A percentile compares a stretch with the other conserved stretches of the same genome.
These are phyloP conservation scores for Eupsittula cactorum DNA, from an alignment of 2,113 vertebrate species.

Conservation along the genomic window DNA sequence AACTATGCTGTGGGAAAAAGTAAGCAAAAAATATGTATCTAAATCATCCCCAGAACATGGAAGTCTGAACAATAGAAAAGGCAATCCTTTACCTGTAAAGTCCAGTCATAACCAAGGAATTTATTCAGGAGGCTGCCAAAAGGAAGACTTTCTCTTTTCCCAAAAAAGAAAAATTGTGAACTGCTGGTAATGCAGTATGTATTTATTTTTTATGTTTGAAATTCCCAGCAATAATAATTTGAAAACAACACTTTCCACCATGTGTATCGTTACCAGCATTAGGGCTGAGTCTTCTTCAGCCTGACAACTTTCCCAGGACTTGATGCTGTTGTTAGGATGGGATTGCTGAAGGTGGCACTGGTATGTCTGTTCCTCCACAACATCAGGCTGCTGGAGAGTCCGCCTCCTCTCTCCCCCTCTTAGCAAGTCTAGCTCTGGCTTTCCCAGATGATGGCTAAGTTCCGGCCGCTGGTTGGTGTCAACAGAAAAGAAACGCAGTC, in stretches of 20 bases:
- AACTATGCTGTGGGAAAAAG: not conserved
- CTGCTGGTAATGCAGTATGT: not conserved
- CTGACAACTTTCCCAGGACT: not conserved
- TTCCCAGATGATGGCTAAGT: not conserved
- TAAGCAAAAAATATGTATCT: not conserved
- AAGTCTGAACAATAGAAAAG: not conserved
- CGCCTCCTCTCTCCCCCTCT: not conserved
- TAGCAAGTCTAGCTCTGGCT: not conserved
- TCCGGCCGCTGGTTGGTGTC: not conserved
- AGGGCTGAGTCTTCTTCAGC: not conserved
- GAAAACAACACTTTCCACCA: not conserved
- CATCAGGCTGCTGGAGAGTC: not conserved
- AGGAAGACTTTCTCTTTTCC: not conserved
- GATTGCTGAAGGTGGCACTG: not conserved
- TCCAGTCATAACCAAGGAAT: not conserved
- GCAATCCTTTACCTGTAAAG: not conserved
- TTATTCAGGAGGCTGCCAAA: not conserved
- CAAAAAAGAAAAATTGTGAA: not conserved
- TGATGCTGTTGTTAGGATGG: not conserved
- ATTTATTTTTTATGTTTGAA: not conserved
- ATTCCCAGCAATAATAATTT: not conserved
- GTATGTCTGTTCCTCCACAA: not conserved
- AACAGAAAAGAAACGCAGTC: not conserved
- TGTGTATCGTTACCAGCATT: not conserved
- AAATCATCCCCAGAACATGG: not conserved